phyloP scores from a whole-genome alignment of 2,888 invertebrate genomes.

The Limnephilus rhombicus region DNA sequence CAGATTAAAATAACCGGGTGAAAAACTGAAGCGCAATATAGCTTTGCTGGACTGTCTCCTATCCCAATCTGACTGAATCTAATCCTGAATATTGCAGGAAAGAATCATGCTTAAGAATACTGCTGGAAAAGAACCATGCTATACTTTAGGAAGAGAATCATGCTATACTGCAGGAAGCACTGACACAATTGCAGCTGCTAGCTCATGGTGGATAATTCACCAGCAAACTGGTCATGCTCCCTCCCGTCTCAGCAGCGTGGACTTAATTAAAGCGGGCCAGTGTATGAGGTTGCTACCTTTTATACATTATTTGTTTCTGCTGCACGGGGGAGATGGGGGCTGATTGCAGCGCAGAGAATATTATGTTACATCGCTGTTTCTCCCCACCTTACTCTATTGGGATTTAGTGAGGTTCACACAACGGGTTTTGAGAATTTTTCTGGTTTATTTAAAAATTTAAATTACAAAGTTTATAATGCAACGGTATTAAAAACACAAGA shows the following conservation, averaged over 20 bases:
- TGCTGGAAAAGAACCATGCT: background rate
- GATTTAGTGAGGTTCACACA: background rate
- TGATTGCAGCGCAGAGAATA: conserved; percentile 31
- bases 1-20: background rate
- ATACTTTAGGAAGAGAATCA: background rate
- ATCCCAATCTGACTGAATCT: too few relatives aligned
- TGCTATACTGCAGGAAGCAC: background rate
- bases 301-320: background rate
- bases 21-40: background rate
- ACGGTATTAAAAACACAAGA: background rate
- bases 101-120: background rate
- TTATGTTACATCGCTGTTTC: conserved; percentile 6
- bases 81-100: too few relatives aligned
- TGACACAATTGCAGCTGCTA: background rate
- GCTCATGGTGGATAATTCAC: conserved; percentile 14
- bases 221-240: background rate
- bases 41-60: background rate
- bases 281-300: conserved; percentile 15
- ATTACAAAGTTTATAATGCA: background rate
- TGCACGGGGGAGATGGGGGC: background rate
- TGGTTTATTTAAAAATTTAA: background rate
- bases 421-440: background rate
- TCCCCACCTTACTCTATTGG: background rate
- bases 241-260: conserved; percentile 10
- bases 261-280: conserved; percentile 27